A percentile compares a stretch with the other conserved stretches of the same genome.
Evolutionary conservation across 1,140 invertebrate species (phyloP).

Genomic region (Asbolus verrucosus): DNA sequence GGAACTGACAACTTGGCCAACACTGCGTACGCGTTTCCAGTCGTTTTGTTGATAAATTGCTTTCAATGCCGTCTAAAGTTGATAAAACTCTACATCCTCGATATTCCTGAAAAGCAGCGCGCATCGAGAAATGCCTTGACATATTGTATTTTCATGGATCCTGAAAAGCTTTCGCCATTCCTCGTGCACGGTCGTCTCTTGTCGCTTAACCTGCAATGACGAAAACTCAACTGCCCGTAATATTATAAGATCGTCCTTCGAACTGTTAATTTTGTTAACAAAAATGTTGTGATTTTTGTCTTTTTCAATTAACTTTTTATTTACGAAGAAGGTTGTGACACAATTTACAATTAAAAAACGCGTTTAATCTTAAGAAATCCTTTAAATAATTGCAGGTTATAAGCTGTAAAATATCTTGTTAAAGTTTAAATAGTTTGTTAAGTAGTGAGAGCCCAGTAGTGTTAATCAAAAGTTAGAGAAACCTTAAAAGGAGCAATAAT

Average conservation of each 20-base stretch:
- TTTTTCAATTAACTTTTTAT: slow-evolving; percentile 38
- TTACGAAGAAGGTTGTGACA: slow-evolving; percentile 47
- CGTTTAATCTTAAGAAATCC: slow-evolving; percentile 9
- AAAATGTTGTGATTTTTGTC: slow-evolving; percentile 54
- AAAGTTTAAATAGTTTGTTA: slow-evolving; percentile 7
- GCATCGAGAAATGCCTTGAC: too few relatives aligned
- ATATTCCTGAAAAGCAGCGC: too few relatives aligned
- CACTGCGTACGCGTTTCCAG: too few relatives aligned
- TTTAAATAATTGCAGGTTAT: slow-evolving; percentile 24
- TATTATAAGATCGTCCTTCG: slow-evolving; percentile 51
- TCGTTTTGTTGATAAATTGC: too few relatives aligned
- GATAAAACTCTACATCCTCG: too few relatives aligned
- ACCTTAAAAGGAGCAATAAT: slow-evolving; percentile 17
- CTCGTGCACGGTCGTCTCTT: slow-evolving; percentile 26
- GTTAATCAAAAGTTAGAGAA: slow-evolving; percentile 3
- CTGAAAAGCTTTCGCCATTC: slow-evolving; percentile 27
- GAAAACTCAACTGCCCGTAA: slow-evolving; percentile 53
- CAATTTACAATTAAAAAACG: slow-evolving; percentile 14
- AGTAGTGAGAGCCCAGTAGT: slow-evolving; percentile 16
- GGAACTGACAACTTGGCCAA: too few relatives aligned
- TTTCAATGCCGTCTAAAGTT: too few relatives aligned
- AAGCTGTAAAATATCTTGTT: slow-evolving; percentile 5
- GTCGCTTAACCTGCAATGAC: slow-evolving; percentile 45
- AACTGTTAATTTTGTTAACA: slow-evolving; percentile 51
- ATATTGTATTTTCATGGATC: neutral